Evolutionary conservation across 1,140 invertebrate genomes (phyloP).

Genomic region (Hylaeus volcanicus): DNA sequence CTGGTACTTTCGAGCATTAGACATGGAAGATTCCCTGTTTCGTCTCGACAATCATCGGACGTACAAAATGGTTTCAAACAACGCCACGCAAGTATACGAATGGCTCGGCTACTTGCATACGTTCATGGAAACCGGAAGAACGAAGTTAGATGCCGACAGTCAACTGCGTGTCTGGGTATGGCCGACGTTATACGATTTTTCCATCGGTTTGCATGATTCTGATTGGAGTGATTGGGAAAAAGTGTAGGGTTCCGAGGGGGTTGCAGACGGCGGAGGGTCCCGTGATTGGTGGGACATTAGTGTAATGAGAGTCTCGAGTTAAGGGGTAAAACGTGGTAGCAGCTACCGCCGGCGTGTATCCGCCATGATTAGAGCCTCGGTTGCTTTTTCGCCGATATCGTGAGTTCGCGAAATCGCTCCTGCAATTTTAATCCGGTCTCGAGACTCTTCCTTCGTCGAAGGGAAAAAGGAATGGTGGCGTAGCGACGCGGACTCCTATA

Average conservation of each 20-base stretch:
- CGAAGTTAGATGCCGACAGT: background rate
- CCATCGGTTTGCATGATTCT: slow-evolving; percentile 73
- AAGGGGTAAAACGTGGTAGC: slow-evolving; percentile 76
- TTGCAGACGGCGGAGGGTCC: slow-evolving; percentile 68
- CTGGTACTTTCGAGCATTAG: too few species aligned
- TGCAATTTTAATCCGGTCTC: slow-evolving; percentile 76
- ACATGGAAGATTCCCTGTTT: too few species aligned
- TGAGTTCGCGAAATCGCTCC: slow-evolving; percentile 71
- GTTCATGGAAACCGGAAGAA: background rate
- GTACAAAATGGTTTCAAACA: too few species aligned
- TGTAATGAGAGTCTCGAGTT: slow-evolving; percentile 74
- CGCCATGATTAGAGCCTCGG: slow-evolving; percentile 76
- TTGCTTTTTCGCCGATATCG: slow-evolving; percentile 67
- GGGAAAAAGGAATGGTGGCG: background rate
- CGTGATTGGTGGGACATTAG: slow-evolving; percentile 77
- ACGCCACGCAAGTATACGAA: too few species aligned
- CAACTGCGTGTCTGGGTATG: slow-evolving; percentile 9
- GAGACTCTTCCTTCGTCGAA: slow-evolving; percentile 44
- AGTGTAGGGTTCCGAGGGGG: slow-evolving; percentile 49
- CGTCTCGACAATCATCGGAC: too few species aligned
- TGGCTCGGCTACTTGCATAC: background rate
- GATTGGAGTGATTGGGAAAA: slow-evolving; percentile 74
- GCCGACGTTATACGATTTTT: slow-evolving; percentile 67
- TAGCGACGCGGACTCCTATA: background rate
- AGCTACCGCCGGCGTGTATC: slow-evolving; percentile 66